Base-by-base conservation (phyloP, 2,113 vertebrate species). In the Melanocharis versteri region DNA sequence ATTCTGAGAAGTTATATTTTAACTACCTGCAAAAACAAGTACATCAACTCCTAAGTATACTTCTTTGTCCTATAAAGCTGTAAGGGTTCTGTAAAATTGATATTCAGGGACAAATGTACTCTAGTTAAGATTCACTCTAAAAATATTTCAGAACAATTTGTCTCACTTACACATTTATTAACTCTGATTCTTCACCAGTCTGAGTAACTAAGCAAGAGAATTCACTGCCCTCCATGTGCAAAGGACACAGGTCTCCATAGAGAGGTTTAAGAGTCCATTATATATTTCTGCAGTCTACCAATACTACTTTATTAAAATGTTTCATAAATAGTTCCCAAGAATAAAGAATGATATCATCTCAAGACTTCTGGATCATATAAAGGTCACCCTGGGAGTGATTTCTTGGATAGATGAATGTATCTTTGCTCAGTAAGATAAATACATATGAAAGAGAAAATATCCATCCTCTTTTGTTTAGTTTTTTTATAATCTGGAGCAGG, bases 61-160 rank as follows among this genome's bases (percentile, higher is more conserved):
- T 77, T 53, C 64, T 87, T 90, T 96, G 62, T 78, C 72, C 51
- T 65, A 7, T 96, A 81, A 95, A 87, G 89, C 86, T 85, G 48
- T 64, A 92, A 92, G 82, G 35, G 48, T 62, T 87, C 37, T 88
- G 48, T 51, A 68, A 68, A 97, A 94, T 78, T 94, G 87, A 86
- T 97, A 95, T 95, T 96, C 90, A 62, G 90, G 83, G 61, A 80
- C 39, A 15, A 90, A 89, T 87, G 83, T 93, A 87, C 72, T 75
- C 77, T 69, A 64, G 84, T 72, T 95, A 95, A 87, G 62, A 96
- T 70, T 93, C 37, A 58, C 60, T 96, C 64, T 95, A 88, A 97
- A 97, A 97, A 90, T 95, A 97, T 93, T 91, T 94, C 57, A 87
- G 84, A 94, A 44, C 62, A 87, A 96, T 97, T 97, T 98, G 86